Evolutionary conservation across 2,797 vertebrate species (phyloP), one percentile per base, ranked within the genome.

Genomic region (Coranthus polyacanthus): DNA sequence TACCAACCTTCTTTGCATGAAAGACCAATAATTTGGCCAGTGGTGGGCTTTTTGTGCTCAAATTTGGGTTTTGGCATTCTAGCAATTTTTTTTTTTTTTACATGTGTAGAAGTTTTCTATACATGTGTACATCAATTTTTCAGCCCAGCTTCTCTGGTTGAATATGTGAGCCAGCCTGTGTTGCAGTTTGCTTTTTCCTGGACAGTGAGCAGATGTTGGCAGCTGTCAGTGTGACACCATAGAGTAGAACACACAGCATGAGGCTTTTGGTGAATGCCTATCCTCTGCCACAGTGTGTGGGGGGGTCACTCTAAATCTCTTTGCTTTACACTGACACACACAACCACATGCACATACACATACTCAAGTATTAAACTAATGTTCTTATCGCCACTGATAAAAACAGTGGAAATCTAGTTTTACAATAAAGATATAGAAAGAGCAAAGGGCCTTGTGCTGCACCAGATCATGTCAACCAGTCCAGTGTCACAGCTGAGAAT

Each of bases 201-300:
- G 56, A 44, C 46, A 59, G 47, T 24, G 24, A 55, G 64, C 81
- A 86, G 78, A 83, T 84, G 85, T 79, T 79, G 56, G 36, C 51
- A 47, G 61, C 61, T 67, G 68, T 70, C 60, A 26, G 60, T 60
- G 63, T 75, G 56, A 49, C 42, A 47, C 49, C 43, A 55, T 62
- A 50, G 6, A 26, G 51, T 56, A 51, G 44, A 68, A 42, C 46
- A 79, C 77, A 54, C 77, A 74, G 68, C 77, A 73, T 72, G 54
- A 73, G 60, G 75, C 24, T 53, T 71, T 64, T 74, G 65, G 56
- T 22, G 8, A 67, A 42, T 26, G 58, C 42, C 42, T 8, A 20
- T 18, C 67, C 26, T 6, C 62, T 72, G 76, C 26, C 34, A 16
- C 49, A 44, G 58, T 66, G n/a, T n/a, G n/a, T n/a, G n/a, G n/a